A percentile compares a stretch with the other conserved stretches of the same genome.
phyloP scores from a whole-genome alignment of 2,888 invertebrate genomes.

The Phania funesta region DNA sequence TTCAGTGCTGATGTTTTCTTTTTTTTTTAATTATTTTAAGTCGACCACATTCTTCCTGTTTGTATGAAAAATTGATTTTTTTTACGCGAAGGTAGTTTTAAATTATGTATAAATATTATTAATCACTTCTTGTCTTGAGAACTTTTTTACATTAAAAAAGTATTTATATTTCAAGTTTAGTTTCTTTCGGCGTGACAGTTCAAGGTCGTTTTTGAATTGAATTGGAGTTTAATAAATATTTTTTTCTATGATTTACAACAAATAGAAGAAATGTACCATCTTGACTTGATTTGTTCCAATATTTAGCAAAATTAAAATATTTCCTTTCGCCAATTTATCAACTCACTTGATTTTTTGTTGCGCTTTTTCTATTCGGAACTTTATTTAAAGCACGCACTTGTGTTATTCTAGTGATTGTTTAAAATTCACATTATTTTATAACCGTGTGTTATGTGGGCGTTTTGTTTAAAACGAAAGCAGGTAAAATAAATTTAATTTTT shows the following conservation, averaged over 20 bases:
- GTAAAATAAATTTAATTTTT: too few species aligned
- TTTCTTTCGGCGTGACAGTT: constrained; percentile 2
- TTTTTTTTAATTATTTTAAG: too few species aligned
- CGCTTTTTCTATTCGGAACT: neutral
- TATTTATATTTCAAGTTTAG: neutral
- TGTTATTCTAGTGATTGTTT: neutral
- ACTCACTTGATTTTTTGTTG: neutral
- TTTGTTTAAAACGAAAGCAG: too few species aligned
- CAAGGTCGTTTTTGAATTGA: constrained; percentile 43
- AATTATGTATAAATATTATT: too few species aligned
- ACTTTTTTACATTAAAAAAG: neutral
- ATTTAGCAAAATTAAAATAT: neutral
- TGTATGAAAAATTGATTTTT: too few species aligned
- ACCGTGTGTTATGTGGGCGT: too few species aligned
- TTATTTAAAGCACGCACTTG: too few species aligned
- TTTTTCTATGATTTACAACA: constrained; percentile 1
- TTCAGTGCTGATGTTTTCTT: too few species aligned
- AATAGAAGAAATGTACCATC: neutral
- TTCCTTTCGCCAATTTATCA: neutral
- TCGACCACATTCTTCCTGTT: too few species aligned
- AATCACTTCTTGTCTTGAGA: neutral
- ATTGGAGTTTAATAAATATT: neutral
- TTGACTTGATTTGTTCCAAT: neutral
- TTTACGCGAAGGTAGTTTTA: too few species aligned
- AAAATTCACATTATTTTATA: too few species aligned